Percentiles rank a stretch among this genome's conserved stretches.
phyloP scores from a whole-genome alignment of 1,140 invertebrate genomes.

The Rhopalosiphum maidis region DNA sequence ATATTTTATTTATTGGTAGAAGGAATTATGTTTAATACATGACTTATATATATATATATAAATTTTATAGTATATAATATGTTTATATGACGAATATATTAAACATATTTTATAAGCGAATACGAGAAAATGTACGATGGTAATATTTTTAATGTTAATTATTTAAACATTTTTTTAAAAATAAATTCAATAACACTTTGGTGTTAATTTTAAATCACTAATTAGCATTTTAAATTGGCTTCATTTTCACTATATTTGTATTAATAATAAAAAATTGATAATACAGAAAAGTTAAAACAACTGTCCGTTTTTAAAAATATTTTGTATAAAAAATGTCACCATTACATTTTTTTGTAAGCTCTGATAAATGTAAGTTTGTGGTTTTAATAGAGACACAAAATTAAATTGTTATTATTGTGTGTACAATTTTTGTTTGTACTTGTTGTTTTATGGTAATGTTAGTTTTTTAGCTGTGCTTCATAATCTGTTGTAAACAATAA shows the following conservation, averaged over 20 bases:
- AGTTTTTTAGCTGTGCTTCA: not conserved
- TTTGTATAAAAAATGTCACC: not conserved
- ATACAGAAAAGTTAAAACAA: not conserved
- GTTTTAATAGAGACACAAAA: not conserved
- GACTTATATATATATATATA: not conserved
- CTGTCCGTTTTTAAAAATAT: not conserved
- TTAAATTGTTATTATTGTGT: not conserved
- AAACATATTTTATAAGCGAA: not conserved
- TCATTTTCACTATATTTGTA: not conserved
- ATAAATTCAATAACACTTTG: not conserved
- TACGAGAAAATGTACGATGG: too few species aligned
- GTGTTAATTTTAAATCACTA: not conserved
- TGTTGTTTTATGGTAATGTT: slow-evolving; percentile 1
- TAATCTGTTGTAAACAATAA: slow-evolving; percentile 11
- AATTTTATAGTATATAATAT: too few species aligned
- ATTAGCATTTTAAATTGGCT: not conserved
- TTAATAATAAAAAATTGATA: not conserved
- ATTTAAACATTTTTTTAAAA: not conserved
- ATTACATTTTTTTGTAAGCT: not conserved
- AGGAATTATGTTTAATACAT: not conserved
- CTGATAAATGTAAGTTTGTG: not conserved
- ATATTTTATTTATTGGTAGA: not conserved
- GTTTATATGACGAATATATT: not conserved
- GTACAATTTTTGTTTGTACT: not conserved
- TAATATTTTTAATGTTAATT: slow-evolving; percentile 13